Evolutionary conservation across 2,888 invertebrate genomes (phyloP).

Genomic region (Microdon myrmicae): DNA sequence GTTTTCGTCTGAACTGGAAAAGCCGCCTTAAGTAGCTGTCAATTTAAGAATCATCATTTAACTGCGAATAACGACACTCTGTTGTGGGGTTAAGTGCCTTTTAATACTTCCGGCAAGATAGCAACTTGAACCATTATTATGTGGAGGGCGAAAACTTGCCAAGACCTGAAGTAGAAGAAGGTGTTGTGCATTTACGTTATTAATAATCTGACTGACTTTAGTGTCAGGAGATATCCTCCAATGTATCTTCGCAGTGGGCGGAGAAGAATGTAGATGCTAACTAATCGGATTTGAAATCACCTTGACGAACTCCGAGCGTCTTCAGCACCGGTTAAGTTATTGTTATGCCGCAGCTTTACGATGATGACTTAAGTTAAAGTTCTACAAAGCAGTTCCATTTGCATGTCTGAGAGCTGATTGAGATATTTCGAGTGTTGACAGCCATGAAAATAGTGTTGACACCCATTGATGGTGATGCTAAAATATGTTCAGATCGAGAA

Average conservation of each 20-base stretch:
- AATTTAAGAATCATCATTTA: conserved; percentile 51
- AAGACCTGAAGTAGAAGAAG: conserved; percentile 6
- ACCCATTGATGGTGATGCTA: too few species aligned
- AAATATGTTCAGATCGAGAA: too few species aligned
- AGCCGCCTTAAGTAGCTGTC: conserved; percentile 50
- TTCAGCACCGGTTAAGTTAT: conserved; percentile 16
- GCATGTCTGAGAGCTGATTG: too few species aligned
- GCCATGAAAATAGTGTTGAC: too few species aligned
- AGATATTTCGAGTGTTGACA: too few species aligned
- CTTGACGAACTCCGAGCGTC: not conserved
- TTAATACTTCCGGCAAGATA: conserved; percentile 44
- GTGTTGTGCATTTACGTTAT: conserved; percentile 32
- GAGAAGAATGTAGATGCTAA: not conserved
- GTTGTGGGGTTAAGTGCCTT: conserved; percentile 43
- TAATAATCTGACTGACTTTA: conserved; percentile 33
- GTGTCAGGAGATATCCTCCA: conserved; percentile 21
- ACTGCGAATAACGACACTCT: conserved; percentile 25
- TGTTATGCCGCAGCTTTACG: conserved; percentile 13
- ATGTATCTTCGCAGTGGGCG: not conserved
- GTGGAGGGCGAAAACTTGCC: not conserved
- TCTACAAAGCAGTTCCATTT: too few species aligned
- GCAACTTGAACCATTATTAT: not conserved
- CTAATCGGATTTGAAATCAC: conserved; percentile 18
- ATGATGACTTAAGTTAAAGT: conserved; percentile 5
- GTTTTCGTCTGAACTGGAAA: conserved; percentile 24